phyloP scores from a whole-genome alignment of 2,113 vertebrate species.

The Dipodomys ordii region DNA sequence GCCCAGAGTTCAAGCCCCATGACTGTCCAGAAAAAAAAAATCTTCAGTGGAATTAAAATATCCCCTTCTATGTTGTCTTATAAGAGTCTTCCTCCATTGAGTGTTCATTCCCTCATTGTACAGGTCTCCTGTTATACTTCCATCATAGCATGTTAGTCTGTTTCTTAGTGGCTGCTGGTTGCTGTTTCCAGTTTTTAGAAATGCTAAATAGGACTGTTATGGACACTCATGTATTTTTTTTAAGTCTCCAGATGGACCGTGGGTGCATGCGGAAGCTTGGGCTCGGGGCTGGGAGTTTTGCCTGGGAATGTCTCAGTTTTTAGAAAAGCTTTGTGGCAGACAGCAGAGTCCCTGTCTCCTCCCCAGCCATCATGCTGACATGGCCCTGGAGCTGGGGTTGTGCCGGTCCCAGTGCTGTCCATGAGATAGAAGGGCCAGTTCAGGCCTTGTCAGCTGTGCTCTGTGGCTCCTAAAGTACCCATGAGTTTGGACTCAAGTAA shows the following conservation, averaged over 20 bases:
- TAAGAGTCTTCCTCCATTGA: background rate
- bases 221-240: background rate
- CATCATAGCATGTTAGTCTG: background rate
- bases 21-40: background rate
- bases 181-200: background rate
- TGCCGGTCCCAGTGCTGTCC: background rate
- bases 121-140: fast-evolving
- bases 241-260: background rate
- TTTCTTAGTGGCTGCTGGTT: background rate
- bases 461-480: background rate
- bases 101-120: background rate
- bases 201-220: background rate
- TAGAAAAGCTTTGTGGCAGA: background rate
- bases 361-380: background rate
- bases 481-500: background rate
- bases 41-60: background rate
- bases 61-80: background rate
- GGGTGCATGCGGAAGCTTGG: background rate
- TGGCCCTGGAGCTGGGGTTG: background rate
- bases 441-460: background rate
- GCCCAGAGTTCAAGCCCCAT: too few relatives aligned
- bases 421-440: background rate
- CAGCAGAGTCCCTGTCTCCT: background rate
- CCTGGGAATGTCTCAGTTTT: background rate
- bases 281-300: background rate